Evolutionary conservation across 2,797 vertebrate genomes (phyloP).

Genomic region (Gadopsis marmoratus): DNA sequence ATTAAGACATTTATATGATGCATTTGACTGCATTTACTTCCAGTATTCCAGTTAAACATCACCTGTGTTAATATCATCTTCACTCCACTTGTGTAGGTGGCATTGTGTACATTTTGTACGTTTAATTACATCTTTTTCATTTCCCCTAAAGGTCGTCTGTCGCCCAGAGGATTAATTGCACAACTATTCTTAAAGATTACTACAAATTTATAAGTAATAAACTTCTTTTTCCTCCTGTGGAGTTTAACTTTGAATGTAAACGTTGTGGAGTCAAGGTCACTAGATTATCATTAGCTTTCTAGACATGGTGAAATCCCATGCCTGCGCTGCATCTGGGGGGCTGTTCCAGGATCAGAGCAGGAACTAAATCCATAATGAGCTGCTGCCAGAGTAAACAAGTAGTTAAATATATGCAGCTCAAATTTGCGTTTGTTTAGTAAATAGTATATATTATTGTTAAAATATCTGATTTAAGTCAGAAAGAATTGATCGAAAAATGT

Average conservation of each 20-base stretch:
- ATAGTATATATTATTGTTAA: background rate
- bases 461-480: background rate
- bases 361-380: constrained; percentile 1
- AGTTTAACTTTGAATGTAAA: constrained; percentile 2
- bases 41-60: constrained; percentile 3
- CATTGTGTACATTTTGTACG: constrained; percentile 12
- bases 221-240: constrained; percentile 15
- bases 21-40: constrained; percentile 3
- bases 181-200: background rate
- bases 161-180: constrained; percentile 7
- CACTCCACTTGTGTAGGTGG: constrained; percentile 30
- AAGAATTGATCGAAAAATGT: background rate
- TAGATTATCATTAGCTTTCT: background rate
- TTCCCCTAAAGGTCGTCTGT: constrained; percentile 49
- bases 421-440: background rate
- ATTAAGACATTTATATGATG: constrained; percentile 25
- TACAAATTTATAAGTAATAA: constrained; percentile 1
- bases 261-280: constrained; percentile 5
- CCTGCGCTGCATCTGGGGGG: background rate
- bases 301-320: background rate
- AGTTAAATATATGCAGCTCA: constrained; percentile 6
- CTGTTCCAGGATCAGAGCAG: background rate
- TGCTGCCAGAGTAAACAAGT: background rate
- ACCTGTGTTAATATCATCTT: constrained; percentile 15
- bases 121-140: constrained; percentile 33